These are phyloP conservation scores for Karalla daura DNA, from an alignment of 2,797 vertebrate genomes.

Conservation along the genomic window DNA sequence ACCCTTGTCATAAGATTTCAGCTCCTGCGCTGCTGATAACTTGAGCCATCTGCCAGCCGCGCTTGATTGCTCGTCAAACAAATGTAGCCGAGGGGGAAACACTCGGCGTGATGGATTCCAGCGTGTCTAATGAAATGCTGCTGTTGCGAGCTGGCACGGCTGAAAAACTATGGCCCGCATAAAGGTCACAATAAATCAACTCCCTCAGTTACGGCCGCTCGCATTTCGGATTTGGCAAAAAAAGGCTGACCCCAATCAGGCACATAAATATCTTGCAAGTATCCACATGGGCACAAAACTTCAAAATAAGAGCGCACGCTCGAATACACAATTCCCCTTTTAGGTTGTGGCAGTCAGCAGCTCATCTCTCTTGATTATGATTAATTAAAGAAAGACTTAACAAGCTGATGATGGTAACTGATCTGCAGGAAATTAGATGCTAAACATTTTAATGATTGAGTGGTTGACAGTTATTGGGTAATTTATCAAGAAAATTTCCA, in stretches of 20 bases:
- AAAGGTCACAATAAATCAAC: conserved; percentile 82
- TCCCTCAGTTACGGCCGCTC: conserved; percentile 31
- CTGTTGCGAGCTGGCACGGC: conserved; percentile 54
- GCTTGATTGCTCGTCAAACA: conserved; percentile 63
- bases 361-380: neutral
- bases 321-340: neutral
- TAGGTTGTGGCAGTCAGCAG: neutral
- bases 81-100: conserved; percentile 63
- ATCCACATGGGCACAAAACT: conserved; percentile 1
- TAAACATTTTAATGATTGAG: neutral
- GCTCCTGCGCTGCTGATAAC: conserved; percentile 34
- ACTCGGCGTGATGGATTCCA: conserved; percentile 73
- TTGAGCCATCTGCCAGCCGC: conserved; percentile 54
- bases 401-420: neutral
- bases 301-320: conserved; percentile 6
- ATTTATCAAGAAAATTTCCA: neutral
- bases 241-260: conserved; percentile 63
- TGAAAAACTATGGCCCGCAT: conserved; percentile 66
- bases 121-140: conserved; percentile 74
- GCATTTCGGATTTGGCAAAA: conserved; percentile 41
- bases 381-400: no score
- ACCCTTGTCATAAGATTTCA: conserved; percentile 35
- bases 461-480: neutral
- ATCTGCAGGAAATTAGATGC: neutral
- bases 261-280: conserved; percentile 35